Evolutionary conservation across 2,113 vertebrate genomes (phyloP).

Genomic region (Solea senegalensis): DNA sequence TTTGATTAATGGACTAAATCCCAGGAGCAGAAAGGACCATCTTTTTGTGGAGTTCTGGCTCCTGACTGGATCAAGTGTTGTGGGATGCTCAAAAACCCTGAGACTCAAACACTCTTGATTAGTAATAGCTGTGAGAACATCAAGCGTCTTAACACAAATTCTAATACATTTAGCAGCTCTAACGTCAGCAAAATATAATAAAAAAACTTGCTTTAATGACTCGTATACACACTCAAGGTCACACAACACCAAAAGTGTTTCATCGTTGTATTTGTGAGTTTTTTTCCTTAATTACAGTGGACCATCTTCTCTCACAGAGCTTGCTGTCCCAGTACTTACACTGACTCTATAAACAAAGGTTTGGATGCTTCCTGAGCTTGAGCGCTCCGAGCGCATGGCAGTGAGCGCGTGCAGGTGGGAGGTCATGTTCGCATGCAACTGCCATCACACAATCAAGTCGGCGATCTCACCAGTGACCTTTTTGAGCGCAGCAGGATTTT

Average conservation of each 20-base stretch:
- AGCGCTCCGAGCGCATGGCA: conserved; percentile 57
- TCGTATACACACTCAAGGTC: background rate
- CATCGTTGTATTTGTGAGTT: background rate
- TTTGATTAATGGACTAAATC: no score
- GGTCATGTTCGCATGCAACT: conserved; percentile 23
- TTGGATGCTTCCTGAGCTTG: conserved; percentile 54
- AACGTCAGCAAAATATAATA: background rate
- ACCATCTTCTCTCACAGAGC: background rate
- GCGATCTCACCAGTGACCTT: conserved; percentile 58
- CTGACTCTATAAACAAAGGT: conserved; percentile 39
- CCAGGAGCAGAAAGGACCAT: background rate
- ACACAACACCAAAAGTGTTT: background rate
- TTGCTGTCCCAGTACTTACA: conserved; percentile 57
- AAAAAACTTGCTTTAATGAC: background rate
- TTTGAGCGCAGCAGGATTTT: background rate
- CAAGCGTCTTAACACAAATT: background rate
- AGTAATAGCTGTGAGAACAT: background rate
- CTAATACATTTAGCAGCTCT: background rate
- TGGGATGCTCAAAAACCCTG: background rate
- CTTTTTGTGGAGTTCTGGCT: background rate
- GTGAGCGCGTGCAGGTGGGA: conserved; percentile 2
- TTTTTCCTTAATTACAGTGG: background rate
- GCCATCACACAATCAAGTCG: conserved; percentile 9
- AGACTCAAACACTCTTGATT: background rate
- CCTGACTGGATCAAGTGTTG: background rate